These are phyloP conservation scores for Clarias pachynema DNA, from an alignment of 2,797 vertebrate species.

Conservation along the genomic window DNA sequence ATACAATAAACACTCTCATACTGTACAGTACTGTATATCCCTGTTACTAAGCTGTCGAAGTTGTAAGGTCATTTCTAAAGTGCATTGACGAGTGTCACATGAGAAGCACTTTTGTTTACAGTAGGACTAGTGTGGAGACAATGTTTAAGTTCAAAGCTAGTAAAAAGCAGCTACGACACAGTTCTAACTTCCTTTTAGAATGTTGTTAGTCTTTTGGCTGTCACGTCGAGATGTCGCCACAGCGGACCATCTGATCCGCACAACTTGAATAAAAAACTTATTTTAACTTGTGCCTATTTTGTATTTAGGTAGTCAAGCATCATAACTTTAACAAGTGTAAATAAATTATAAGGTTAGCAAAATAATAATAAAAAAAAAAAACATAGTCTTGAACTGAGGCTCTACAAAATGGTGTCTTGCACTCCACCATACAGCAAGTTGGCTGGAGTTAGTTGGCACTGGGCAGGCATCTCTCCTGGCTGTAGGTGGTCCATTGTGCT, in stretches of 20 bases:
- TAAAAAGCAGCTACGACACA: background rate
- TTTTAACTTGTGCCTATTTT: background rate
- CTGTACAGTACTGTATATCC: background rate
- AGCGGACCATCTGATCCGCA: too few relatives aligned
- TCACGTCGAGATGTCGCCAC: too few relatives aligned
- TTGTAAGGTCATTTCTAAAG: slow-evolving; percentile 62
- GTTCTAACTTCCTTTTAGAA: background rate
- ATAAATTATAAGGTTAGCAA: background rate
- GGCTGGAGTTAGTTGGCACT: slow-evolving; percentile 32
- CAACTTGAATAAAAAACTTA: background rate
- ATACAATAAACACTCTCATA: slow-evolving; percentile 50
- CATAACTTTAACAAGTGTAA: background rate
- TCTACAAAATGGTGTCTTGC: slow-evolving; percentile 13
- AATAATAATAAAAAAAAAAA: background rate
- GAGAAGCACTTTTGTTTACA: background rate
- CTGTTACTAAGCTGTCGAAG: slow-evolving; percentile 12
- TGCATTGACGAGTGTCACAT: slow-evolving; percentile 41
- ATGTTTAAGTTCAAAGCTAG: slow-evolving; percentile 9
- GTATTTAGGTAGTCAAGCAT: background rate
- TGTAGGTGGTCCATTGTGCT: slow-evolving; percentile 68
- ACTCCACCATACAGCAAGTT: slow-evolving; percentile 16
- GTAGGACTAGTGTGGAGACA: slow-evolving; percentile 5
- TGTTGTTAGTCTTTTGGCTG: too few relatives aligned
- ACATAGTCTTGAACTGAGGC: background rate
- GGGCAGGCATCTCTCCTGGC: slow-evolving; percentile 54